Evolutionary conservation across 2,113 vertebrate species (phyloP).

Genomic region (Cathartes aura): DNA sequence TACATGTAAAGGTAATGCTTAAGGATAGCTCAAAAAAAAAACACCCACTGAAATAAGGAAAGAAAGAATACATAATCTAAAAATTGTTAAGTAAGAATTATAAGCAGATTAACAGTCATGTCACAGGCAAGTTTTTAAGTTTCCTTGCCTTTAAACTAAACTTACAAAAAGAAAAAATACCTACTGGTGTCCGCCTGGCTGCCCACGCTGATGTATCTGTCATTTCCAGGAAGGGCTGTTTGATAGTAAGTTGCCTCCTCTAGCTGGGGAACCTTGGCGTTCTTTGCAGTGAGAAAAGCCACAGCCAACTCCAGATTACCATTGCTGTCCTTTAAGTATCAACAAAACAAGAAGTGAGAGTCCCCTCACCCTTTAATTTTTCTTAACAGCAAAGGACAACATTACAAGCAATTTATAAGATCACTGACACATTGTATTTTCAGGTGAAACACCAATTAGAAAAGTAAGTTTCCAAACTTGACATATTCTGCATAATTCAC

Average conservation of each 20-base stretch:
- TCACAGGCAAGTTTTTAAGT: not conserved
- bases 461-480: not conserved
- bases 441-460: not conserved
- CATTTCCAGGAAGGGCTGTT: constrained; percentile 90
- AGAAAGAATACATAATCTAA: not conserved
- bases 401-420: not conserved
- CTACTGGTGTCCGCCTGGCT: constrained; percentile 96
- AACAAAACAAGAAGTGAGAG: not conserved
- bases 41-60: not conserved
- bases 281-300: constrained; percentile 93
- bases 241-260: constrained; percentile 94
- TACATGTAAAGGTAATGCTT: not conserved
- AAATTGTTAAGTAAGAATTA: not conserved
- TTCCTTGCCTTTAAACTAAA: not conserved
- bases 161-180: constrained; percentile 53
- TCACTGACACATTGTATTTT: not conserved
- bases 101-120: not conserved
- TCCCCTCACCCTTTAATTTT: not conserved
- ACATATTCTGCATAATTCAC: not conserved
- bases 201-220: constrained; percentile 97
- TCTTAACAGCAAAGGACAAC: not conserved
- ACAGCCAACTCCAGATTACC: constrained; percentile 95
- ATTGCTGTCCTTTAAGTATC: constrained; percentile 89
- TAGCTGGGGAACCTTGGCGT: constrained; percentile 91
- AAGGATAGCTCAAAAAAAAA: not conserved